Evolutionary conservation across 2,113 vertebrate genomes (phyloP).

Genomic region (Elgaria multicarinata): DNA sequence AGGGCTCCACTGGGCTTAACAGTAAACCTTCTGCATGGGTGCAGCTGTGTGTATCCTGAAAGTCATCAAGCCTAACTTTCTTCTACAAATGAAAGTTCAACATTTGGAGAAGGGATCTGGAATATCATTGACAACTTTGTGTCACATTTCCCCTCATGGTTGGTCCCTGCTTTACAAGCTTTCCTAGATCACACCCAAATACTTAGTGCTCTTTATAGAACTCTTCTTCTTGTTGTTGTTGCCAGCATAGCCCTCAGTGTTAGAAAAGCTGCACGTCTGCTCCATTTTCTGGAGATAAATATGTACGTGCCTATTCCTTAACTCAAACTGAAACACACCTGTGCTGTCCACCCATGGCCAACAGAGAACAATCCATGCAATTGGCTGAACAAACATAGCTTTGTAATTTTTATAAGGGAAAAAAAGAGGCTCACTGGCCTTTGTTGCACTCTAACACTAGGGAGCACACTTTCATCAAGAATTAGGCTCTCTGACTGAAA

Average conservation of each 20-base stretch:
- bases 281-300: background rate
- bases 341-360: background rate
- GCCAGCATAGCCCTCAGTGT: background rate
- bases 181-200: background rate
- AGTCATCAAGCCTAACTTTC: background rate
- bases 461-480: constrained; percentile 81
- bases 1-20: background rate
- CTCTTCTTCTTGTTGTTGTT: background rate
- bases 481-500: constrained; percentile 60
- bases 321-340: accelerated
- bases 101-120: too few species aligned
- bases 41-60: background rate
- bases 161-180: background rate
- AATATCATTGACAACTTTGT: background rate
- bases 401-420: background rate
- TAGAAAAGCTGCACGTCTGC: background rate
- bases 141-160: too few species aligned
- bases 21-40: background rate
- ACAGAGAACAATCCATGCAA: background rate
- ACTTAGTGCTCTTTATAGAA: background rate
- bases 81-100: background rate
- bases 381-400: background rate
- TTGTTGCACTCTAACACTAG: constrained; percentile 75
- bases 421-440: constrained; percentile 8
- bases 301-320: background rate